These are phyloP conservation scores for Nomada lathburiana DNA, from an alignment of 2,888 invertebrate genomes.

Conservation along the genomic window DNA sequence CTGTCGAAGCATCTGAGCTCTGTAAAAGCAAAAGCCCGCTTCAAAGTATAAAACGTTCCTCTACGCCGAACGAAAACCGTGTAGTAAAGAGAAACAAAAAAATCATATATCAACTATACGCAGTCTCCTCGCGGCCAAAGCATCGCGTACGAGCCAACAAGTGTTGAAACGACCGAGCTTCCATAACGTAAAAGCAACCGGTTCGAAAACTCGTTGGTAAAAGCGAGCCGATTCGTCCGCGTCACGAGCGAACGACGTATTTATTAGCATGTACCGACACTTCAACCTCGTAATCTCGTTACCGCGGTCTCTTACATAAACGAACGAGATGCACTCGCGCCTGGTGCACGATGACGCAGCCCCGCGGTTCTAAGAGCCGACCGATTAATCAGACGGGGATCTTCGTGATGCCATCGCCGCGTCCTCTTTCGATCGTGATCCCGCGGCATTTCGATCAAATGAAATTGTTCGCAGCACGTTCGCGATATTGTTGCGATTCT, in stretches of 20 bases:
- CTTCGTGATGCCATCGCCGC: constrained; percentile 28
- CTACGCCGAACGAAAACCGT: too few species aligned
- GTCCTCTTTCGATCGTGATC: constrained; percentile 26
- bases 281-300: constrained; percentile 56
- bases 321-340: constrained; percentile 43
- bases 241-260: constrained; percentile 18
- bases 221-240: too few species aligned
- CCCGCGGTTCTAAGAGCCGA: constrained; percentile 42
- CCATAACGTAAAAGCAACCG: background rate
- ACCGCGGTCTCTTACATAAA: constrained; percentile 54
- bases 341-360: constrained; percentile 38
- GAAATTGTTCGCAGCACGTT: constrained; percentile 18
- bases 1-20: too few species aligned
- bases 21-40: too few species aligned
- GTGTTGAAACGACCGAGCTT: background rate
- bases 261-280: constrained; percentile 56
- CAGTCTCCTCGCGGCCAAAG: too few species aligned
- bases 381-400: constrained; percentile 49
- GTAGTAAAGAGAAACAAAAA: too few species aligned
- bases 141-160: background rate
- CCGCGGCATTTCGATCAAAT: constrained; percentile 26
- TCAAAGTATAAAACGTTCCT: too few species aligned
- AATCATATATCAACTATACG: background rate
- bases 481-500: background rate
- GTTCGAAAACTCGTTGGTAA: background rate